Evolutionary conservation across 1,140 invertebrate genomes (phyloP), one percentile per base, ranked within the genome.

Genomic region (Drosophila ironensis): DNA sequence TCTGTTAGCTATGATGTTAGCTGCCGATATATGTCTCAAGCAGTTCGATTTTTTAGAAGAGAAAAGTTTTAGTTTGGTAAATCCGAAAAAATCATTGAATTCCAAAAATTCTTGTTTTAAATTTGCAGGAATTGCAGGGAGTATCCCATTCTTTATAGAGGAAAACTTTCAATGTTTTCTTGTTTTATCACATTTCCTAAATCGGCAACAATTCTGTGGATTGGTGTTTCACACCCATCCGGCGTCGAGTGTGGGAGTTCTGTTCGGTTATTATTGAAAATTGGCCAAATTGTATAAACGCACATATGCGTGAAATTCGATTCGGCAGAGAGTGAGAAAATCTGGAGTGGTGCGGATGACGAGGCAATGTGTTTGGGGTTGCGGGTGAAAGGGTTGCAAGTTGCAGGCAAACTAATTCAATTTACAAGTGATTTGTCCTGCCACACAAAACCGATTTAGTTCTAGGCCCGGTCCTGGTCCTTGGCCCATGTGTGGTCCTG

Each of bases 291-390:
- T 87, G 82, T 87, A 66, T 87, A 87, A 87, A 75, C 73, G 77
- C 82, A 87, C 82, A 87, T 87, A 87, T 87, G 82, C 82, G 84
- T 87, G 82, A 87, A 87, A 87, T 87, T 87, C 73, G 77, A 87
- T 87, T 87, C 78, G 17, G 38, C 40, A 30, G 20, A 51, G 66
- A 56, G 51, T 48, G 76, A 19, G 70, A 20, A 33, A 19, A 14
- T 12, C 22, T 6, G 27, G 33, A 16, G 22, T 4, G 22, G 41
- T 30, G 45, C 30, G 53, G 20, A 25, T 25, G 28, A 4, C n/a
- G n/a, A n/a, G n/a, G n/a, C n/a, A 20, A n/a, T 8, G 19, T 11
- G 19, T n/a, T n/a, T n/a, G 24, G 2, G 42, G 14, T 12, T 17
- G 44, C 42, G 46, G 42, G 28, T 24, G 57, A 80, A 84, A 78